phyloP scores from a whole-genome alignment of 2,797 vertebrate species.

The Schizopygopsis pylzovi region DNA sequence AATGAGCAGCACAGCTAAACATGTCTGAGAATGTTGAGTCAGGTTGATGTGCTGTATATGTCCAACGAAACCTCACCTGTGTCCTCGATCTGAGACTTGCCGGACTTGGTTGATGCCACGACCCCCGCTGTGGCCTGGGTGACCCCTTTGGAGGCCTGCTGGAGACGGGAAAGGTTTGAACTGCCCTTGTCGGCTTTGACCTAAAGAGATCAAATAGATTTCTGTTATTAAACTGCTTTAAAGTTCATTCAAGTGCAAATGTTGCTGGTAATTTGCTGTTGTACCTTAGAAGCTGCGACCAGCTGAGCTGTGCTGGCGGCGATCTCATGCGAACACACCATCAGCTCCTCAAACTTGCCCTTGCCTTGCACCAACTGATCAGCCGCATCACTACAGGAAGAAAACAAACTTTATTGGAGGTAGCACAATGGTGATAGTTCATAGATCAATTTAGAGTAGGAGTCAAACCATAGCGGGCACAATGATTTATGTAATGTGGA shows the following conservation, averaged over 20 bases:
- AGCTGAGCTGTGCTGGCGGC: conserved; percentile 96
- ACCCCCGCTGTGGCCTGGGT: conserved; percentile 91
- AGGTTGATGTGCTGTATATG: background rate
- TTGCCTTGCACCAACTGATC: conserved; percentile 93
- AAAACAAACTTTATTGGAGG: background rate
- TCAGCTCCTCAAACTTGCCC: conserved; percentile 95
- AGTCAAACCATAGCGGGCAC: background rate
- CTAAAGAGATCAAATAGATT: conserved; percentile 67
- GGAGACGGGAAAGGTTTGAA: conserved; percentile 85
- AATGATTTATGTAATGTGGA: background rate
- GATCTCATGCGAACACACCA: conserved; percentile 97
- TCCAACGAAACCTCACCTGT: conserved; percentile 76
- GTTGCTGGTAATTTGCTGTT: background rate
- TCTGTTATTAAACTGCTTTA: background rate
- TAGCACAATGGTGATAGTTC: background rate
- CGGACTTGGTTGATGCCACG: conserved; percentile 94
- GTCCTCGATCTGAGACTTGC: conserved; percentile 93
- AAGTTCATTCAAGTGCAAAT: background rate
- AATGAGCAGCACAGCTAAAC: background rate
- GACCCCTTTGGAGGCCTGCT: conserved; percentile 89
- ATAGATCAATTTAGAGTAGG: background rate
- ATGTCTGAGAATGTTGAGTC: background rate
- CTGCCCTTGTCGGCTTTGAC: conserved; percentile 98
- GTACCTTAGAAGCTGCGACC: conserved; percentile 96
- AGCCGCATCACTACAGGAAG: conserved; percentile 86